Percentiles rank a stretch among this genome's conserved stretches.
These are phyloP conservation scores for Macrobrachium rosenbergii DNA, from an alignment of 1,140 invertebrate species.

Conservation along the genomic window DNA sequence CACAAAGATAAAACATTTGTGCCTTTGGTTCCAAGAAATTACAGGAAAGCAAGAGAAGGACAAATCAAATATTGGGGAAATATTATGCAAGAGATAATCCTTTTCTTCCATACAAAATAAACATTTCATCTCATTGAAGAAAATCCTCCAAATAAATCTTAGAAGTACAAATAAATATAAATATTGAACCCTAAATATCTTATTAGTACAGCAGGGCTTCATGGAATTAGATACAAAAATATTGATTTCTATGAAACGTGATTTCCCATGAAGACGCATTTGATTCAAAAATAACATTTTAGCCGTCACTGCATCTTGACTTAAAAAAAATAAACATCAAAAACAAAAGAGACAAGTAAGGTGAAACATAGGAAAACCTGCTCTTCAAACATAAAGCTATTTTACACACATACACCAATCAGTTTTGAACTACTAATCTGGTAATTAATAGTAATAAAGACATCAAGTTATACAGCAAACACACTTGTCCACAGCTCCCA, in stretches of 20 bases:
- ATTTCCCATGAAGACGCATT: conserved; percentile 32
- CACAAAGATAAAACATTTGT: conserved; percentile 52
- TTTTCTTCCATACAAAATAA: conserved; percentile 5
- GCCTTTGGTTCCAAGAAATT: conserved; percentile 42
- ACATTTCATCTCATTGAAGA: neutral
- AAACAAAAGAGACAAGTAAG: conserved; percentile 5
- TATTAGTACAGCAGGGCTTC: conserved; percentile 8
- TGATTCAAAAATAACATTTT: conserved; percentile 37
- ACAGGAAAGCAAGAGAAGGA: conserved; percentile 29
- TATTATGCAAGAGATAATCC: conserved; percentile 33
- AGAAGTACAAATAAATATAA: conserved; percentile 28
- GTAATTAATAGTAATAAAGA: conserved; percentile 40
- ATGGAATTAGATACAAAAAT: conserved; percentile 48
- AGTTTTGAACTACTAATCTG: conserved; percentile 40
- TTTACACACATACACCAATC: conserved; percentile 43
- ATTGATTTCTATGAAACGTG: conserved; percentile 45
- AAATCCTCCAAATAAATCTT: neutral
- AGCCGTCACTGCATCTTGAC: neutral
- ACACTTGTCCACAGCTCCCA: conserved; percentile 27
- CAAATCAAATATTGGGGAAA: neutral
- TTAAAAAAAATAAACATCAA: conserved; percentile 22
- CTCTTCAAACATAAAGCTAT: conserved; percentile 43
- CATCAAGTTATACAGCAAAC: conserved; percentile 49
- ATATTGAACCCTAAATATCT: conserved; percentile 25
- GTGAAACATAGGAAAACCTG: conserved; percentile 10